These are phyloP conservation scores for Drosophila anomalata DNA, from an alignment of 2,888 invertebrate species.

Conservation along the genomic window DNA sequence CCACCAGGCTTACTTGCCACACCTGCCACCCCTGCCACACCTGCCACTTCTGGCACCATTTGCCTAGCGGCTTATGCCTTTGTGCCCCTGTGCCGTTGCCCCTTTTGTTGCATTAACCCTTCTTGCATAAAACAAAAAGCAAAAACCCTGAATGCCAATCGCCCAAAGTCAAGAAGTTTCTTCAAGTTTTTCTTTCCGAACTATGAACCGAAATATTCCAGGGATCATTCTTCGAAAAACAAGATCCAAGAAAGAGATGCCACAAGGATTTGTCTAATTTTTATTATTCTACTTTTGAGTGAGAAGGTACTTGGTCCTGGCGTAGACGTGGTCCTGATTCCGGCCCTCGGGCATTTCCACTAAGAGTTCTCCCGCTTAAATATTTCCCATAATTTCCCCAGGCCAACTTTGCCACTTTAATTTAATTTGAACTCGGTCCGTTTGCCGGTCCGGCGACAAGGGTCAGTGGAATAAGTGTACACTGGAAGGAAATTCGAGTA, in stretches of 20 bases:
- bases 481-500: neutral
- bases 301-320: slow-evolving; percentile 4
- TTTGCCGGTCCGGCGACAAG: slow-evolving; percentile 13
- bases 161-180: slow-evolving; percentile 13
- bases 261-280: neutral
- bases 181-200: neutral
- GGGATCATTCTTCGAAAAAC: neutral
- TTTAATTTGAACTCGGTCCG: slow-evolving; percentile 63
- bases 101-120: slow-evolving; percentile 50
- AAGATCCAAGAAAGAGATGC: neutral
- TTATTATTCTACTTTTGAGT: neutral
- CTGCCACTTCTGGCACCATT: slow-evolving; percentile 6
- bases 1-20: neutral
- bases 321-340: neutral
- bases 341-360: neutral
- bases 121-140: slow-evolving; percentile 50
- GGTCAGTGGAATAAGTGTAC: neutral
- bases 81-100: neutral
- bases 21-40: slow-evolving; percentile 7
- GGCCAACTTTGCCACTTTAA: slow-evolving; percentile 57
- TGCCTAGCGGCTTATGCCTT: neutral
- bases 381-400: slow-evolving; percentile 41
- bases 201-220: neutral
- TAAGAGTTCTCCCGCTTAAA: slow-evolving; percentile 17
- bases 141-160: neutral